Conservation (phyloP, 1,140 invertebrate genomes). For the Drosophila insularis region DNA sequence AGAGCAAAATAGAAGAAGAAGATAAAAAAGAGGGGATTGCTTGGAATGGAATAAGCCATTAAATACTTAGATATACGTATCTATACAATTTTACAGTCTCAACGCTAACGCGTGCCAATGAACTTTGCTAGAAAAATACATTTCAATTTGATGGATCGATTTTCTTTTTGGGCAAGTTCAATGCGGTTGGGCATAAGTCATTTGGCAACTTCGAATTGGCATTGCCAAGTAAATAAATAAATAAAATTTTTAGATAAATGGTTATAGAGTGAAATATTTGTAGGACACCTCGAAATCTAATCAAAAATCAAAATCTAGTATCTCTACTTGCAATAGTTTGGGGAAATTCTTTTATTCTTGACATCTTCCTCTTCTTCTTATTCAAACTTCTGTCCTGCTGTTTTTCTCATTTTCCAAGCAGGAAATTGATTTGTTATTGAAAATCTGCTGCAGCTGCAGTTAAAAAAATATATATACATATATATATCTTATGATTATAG, state of each 20-base stretch:
- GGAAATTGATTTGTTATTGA: slow-evolving; percentile 63
- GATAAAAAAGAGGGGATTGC: neutral
- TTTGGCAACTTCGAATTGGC: too few species aligned
- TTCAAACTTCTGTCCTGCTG: neutral
- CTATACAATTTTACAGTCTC: neutral
- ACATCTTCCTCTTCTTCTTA: neutral
- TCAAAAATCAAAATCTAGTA: neutral
- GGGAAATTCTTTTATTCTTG: neutral
- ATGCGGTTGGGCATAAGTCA: neutral
- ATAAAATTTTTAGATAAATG: too few species aligned
- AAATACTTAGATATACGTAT: too few species aligned
- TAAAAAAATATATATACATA: too few species aligned
- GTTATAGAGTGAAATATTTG: too few species aligned
- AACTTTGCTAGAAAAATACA: slow-evolving; percentile 40
- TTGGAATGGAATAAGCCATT: neutral
- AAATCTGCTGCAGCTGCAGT: slow-evolving; percentile 27
- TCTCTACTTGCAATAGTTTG: neutral
- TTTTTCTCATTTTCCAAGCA: slow-evolving; percentile 44
- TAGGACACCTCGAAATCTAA: too few species aligned
- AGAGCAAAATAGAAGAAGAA: slow-evolving; percentile 5
- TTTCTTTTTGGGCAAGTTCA: neutral
- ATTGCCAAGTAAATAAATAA: too few species aligned
- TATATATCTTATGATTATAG: slow-evolving; percentile 44
- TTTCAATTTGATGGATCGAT: slow-evolving; percentile 14
- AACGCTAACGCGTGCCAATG: slow-evolving; percentile 55